A percentile compares a stretch with the other conserved stretches of the same genome.
Conservation (phyloP, 1,140 invertebrate species). For the Pygmarrhopalites habei region DNA sequence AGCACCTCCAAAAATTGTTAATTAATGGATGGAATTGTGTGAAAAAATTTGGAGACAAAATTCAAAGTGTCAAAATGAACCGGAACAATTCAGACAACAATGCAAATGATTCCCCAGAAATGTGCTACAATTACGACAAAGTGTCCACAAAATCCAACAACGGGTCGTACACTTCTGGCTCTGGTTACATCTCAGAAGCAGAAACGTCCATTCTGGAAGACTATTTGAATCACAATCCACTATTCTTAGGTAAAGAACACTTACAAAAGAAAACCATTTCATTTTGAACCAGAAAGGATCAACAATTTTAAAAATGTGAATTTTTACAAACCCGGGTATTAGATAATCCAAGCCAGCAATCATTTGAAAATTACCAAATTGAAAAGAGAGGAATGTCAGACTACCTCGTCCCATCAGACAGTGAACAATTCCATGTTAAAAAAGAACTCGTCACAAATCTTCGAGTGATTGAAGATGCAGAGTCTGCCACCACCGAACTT, state of each 20-base stretch:
- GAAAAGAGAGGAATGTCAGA: background rate
- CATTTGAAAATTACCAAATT: background rate
- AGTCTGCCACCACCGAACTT: background rate
- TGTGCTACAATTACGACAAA: background rate
- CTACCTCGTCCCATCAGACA: background rate
- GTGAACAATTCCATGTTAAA: background rate
- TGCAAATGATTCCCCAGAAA: too few species aligned
- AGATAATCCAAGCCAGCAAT: background rate
- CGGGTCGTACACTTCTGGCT: background rate
- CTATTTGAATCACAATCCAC: background rate
- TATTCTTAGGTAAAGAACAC: background rate
- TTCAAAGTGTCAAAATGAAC: too few species aligned
- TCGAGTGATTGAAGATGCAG: constrained; percentile 9
- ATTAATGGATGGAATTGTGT: too few species aligned
- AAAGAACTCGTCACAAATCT: background rate
- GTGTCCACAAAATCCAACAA: background rate
- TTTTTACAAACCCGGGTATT: background rate
- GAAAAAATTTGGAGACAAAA: too few species aligned
- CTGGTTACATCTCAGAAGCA: background rate
- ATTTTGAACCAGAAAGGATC: background rate
- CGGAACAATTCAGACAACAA: too few species aligned
- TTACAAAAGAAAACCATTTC: background rate
- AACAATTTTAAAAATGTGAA: background rate
- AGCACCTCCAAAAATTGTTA: too few species aligned
- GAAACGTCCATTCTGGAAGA: background rate